Conservation (phyloP, 2,113 vertebrate species). For the Mixornis gularis region DNA sequence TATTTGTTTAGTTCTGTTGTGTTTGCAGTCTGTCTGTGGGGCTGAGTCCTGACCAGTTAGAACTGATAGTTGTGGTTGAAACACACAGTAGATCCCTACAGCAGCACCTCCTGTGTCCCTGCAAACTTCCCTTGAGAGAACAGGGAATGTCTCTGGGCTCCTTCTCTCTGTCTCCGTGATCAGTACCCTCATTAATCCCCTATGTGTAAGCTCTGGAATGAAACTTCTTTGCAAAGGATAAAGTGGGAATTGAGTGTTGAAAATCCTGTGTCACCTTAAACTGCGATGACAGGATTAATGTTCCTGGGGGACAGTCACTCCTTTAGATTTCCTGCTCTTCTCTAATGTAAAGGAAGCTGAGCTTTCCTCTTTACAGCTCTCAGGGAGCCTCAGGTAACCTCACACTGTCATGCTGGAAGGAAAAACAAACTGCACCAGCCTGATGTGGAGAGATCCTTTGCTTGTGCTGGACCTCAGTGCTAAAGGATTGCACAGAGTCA, state of each 20-base stretch:
- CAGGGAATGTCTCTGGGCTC: not conserved
- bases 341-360: not conserved
- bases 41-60: not conserved
- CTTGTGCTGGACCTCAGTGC: not conserved
- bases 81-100: not conserved
- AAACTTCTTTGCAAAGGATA: not conserved
- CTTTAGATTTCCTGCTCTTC: not conserved
- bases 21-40: not conserved
- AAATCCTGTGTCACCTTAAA: not conserved
- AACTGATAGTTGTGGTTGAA: not conserved
- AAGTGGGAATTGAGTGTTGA: not conserved
- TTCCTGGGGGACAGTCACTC: not conserved
- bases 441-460: not conserved
- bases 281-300: not conserved
- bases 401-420: not conserved
- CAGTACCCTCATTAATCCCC: not conserved
- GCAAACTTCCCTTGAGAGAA: not conserved
- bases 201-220: not conserved
- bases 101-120: not conserved
- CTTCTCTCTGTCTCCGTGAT: not conserved
- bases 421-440: not conserved
- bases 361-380: constrained; percentile 7
- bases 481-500: not conserved
- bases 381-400: constrained; percentile 26
- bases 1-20: not conserved